These are phyloP conservation scores for Zaprionus ornatus DNA, from an alignment of 1,140 invertebrate species.

Conservation along the genomic window DNA sequence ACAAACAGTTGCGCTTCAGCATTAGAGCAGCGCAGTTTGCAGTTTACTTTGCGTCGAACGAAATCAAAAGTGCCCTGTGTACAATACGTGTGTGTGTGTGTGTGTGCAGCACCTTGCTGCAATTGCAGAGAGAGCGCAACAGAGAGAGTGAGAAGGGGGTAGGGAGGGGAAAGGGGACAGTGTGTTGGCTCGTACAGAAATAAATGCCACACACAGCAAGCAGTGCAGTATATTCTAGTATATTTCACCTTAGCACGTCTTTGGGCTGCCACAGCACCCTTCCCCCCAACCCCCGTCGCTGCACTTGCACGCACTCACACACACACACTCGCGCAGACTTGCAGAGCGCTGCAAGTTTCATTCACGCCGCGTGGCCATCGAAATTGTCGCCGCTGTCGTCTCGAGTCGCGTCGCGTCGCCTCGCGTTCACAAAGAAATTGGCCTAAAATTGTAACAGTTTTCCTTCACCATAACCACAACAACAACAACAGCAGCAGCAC, in stretches of 20 bases:
- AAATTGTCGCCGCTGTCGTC: constrained; percentile 47
- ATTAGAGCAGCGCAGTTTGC: constrained; percentile 75
- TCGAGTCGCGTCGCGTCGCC: constrained; percentile 55
- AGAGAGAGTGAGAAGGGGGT: constrained; percentile 10
- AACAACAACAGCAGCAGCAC: no score
- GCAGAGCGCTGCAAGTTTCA: constrained; percentile 55
- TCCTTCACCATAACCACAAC: constrained; percentile 47
- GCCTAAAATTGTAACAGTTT: constrained; percentile 79
- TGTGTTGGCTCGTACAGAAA: constrained; percentile 54
- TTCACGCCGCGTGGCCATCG: constrained; percentile 75
- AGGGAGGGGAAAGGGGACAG: background rate
- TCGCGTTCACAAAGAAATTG: constrained; percentile 66
- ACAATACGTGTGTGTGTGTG: constrained; percentile 12
- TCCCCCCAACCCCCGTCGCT: constrained; percentile 11
- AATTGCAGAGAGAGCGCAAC: constrained; percentile 44
- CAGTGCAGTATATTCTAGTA: constrained; percentile 59
- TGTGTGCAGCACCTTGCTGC: constrained; percentile 52
- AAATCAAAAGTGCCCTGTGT: constrained; percentile 63
- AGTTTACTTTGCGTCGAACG: constrained; percentile 67
- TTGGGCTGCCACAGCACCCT: constrained; percentile 46
- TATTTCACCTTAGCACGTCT: constrained; percentile 82
- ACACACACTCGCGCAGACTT: constrained; percentile 15
- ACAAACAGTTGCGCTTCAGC: constrained; percentile 73
- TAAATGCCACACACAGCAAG: constrained; percentile 59
- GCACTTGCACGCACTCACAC: constrained; percentile 25